These are phyloP conservation scores for Ageneiosus marmoratus DNA, from an alignment of 2,113 vertebrate species.

Conservation along the genomic window DNA sequence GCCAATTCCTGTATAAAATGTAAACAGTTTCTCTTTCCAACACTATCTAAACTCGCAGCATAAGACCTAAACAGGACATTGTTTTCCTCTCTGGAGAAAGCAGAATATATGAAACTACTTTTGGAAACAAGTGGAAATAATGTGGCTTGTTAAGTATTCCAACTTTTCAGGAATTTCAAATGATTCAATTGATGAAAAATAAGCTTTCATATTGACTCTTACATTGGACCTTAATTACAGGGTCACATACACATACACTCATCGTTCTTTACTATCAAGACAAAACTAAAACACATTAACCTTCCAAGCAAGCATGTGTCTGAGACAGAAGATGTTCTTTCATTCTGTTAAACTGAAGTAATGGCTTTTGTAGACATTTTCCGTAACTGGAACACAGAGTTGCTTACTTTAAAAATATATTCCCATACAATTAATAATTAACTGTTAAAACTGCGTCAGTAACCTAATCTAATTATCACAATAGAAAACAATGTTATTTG, in stretches of 20 bases:
- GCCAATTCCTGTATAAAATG: conserved; percentile 83
- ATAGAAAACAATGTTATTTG: too few species aligned
- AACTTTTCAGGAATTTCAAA: neutral
- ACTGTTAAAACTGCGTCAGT: too few species aligned
- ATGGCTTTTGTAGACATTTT: neutral
- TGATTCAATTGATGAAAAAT: neutral
- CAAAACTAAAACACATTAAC: neutral
- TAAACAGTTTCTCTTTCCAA: conserved; percentile 1
- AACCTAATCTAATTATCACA: too few species aligned
- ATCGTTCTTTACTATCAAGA: neutral
- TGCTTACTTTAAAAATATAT: too few species aligned
- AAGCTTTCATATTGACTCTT: neutral
- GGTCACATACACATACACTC: neutral
- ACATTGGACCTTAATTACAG: neutral
- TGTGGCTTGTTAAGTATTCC: neutral
- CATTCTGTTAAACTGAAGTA: neutral
- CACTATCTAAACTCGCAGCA: neutral
- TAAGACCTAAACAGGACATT: neutral
- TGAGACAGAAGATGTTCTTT: neutral
- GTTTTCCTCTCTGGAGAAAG: neutral
- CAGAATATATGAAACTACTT: neutral
- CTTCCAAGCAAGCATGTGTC: neutral
- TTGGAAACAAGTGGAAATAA: conserved; percentile 51
- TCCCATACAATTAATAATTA: too few species aligned
- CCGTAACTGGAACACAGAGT: too few species aligned